A percentile compares a stretch with the other conserved stretches of the same genome.
These are phyloP conservation scores for Parotocinclus haroldoi DNA, from an alignment of 2,797 vertebrate species.

Conservation along the genomic window DNA sequence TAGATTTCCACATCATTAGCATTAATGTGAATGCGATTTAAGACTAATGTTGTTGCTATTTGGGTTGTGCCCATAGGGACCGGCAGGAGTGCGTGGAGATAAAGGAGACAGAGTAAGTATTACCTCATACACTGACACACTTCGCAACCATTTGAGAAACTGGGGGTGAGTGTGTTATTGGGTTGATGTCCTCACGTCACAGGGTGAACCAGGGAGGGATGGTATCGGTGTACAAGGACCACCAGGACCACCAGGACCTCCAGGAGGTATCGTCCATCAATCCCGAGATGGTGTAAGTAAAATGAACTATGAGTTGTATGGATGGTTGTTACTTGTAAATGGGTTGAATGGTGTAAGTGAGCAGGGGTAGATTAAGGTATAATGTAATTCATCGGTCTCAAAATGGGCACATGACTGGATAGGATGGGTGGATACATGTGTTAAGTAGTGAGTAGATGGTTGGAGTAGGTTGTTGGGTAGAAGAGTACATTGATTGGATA, in stretches of 20 bases:
- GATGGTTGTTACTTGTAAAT: too few relatives aligned
- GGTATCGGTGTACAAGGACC: slow-evolving; percentile 77
- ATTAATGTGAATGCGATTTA: background rate
- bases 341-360: too few relatives aligned
- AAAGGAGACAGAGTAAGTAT: slow-evolving; percentile 68
- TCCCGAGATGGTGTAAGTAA: slow-evolving; percentile 58
- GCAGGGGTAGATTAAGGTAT: too few relatives aligned
- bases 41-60: background rate
- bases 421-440: too few relatives aligned
- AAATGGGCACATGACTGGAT: too few relatives aligned
- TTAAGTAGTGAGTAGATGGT: too few relatives aligned
- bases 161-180: background rate
- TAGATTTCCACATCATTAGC: too few relatives aligned
- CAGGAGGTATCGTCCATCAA: slow-evolving; percentile 76
- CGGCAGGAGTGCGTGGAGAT: slow-evolving; percentile 64
- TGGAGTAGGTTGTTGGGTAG: too few relatives aligned
- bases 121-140: background rate
- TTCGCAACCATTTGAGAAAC: background rate
- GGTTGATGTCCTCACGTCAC: slow-evolving; percentile 22
- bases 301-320: background rate
- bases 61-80: slow-evolving; percentile 58
- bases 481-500: too few relatives aligned
- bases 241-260: slow-evolving; percentile 85
- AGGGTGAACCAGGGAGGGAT: slow-evolving; percentile 86
- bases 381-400: too few relatives aligned